Base-by-base conservation (phyloP, 2,113 vertebrate species). In the Leucopternis melanops region DNA sequence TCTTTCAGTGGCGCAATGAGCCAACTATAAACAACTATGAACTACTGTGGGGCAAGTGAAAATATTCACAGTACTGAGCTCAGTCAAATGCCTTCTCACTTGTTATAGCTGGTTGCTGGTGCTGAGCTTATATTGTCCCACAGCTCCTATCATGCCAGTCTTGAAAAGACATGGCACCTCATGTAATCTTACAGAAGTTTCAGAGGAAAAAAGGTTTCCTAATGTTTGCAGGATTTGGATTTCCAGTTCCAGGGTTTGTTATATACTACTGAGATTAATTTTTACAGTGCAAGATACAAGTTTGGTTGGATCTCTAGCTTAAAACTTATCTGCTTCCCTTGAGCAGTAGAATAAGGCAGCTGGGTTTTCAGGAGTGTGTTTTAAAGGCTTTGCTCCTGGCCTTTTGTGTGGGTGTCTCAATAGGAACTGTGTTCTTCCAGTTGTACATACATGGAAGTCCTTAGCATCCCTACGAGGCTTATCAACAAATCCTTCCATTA, bases 391-490 rank as follows among this genome's bases (percentile, higher is more conserved):
- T 94, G 23, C 7, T 49, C 2, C 1, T 77, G 42, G 44, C 9
- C 40, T 49, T 90, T 67, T n/a, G 6, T 54, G 88, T 40, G 36
- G 25, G 27, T 50, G 21, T 7, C 25, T 57, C 5, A 2, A 70
- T 45, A 73, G 23, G 34, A 81, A 27, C 32, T 20, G 4, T 75
- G 8, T 10, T 73, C 19, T 89, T 83, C 36, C 36, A 55, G 8
- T 55, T 58, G 9, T 57, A 10, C 0, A 0, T 52, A 9, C 1
- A 1, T 16, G 42, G 11, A 81, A 55, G 38, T 44, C n/a, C 38
- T 55, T 66, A 50, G 11, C 21, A 26, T 58, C 14, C 16, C 23
- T 62, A 4, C 42, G 29, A 81, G 29, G 32, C 29, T 63, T 14
- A 55, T 65, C 49, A 40, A 38, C 32, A 75, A 49, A 52, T 22